Base-by-base conservation (phyloP, 2,113 vertebrate species). In the Athene cunicularia region DNA sequence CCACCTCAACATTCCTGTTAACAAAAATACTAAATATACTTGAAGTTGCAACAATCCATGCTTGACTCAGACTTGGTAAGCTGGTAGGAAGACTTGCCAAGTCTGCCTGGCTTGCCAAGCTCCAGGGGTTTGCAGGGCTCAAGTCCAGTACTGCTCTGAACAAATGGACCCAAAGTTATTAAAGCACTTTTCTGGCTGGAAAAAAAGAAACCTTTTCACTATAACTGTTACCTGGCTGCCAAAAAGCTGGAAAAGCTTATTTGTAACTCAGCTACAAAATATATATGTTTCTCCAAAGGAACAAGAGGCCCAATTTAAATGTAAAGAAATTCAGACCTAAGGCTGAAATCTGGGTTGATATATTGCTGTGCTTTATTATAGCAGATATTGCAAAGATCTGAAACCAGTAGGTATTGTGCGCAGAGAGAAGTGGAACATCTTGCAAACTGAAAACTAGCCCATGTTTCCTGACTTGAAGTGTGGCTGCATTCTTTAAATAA, bases 111-210 rank as follows among this genome's bases (percentile, higher is more conserved):
- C 91, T 88, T 98, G 98, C 98, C 98, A 98, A 98, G 94, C 98
- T 98, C 98, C 97, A 95, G 98, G 97, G 96, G 98, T 97, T 97
- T 95, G 76, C 24, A 94, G 86, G 86, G 91, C 96, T 98, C 97
- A 97, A 58, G 88, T 88, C 66, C 47, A 94, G 88, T n/a, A 80
- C 64, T 95, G 92, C 97, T 97, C 97, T 11, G 95, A 97, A 96
- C 91, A 98, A 98, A 98, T 74, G 84, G 94, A 97, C 96, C 76
- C 87, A 88, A 88, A 94, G 95, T 95, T 97, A 98, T 97, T 97
- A 98, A 98, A 98, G 53, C 8, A 66, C 86, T 97, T 97, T 97
- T 98, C 94, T 97, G 96, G 89, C 93, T 97, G 89, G 94, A 96
- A 98, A 95, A 95, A 89, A 95, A 67, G 37, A 97, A 96, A 90